These are phyloP conservation scores for Calephelis nemesis DNA, from an alignment of 1,140 invertebrate species.

Conservation along the genomic window DNA sequence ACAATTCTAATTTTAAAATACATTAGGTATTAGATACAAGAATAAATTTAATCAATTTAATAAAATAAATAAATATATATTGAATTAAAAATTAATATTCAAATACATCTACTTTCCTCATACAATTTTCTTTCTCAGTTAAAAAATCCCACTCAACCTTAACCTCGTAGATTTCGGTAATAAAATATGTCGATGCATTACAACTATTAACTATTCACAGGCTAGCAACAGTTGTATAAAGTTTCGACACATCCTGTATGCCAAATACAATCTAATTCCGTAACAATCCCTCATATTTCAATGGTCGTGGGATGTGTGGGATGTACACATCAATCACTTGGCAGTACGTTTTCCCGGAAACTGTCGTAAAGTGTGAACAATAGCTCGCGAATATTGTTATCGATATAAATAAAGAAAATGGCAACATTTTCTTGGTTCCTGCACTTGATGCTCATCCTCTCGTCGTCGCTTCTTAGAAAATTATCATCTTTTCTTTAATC, in stretches of 20 bases:
- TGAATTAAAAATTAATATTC: no score
- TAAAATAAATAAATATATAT: no score
- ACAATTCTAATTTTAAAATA: no score
- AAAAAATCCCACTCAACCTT: no score
- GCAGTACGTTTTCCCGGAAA: slow-evolving; percentile 4
- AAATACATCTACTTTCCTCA: no score
- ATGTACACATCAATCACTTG: slow-evolving; percentile 9
- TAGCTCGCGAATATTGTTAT: slow-evolving; percentile 3
- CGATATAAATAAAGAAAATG: slow-evolving; percentile 2
- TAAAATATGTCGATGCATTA: no score
- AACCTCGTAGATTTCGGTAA: no score
- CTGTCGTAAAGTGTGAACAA: slow-evolving; percentile 8
- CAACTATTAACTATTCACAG: background rate
- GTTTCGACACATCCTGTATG: background rate
- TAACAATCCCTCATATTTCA: slow-evolving; percentile 3
- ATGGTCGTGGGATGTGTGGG: slow-evolving; percentile 4
- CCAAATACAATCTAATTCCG: background rate
- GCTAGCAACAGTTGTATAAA: background rate
- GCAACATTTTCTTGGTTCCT: background rate
- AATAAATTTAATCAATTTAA: no score
- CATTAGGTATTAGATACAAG: no score
- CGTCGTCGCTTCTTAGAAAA: background rate
- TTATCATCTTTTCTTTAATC: no score
- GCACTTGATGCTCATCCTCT: background rate
- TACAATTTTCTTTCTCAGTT: no score